Conservation (phyloP, 2,888 invertebrate genomes). For the Lasioglossum calceatum region DNA sequence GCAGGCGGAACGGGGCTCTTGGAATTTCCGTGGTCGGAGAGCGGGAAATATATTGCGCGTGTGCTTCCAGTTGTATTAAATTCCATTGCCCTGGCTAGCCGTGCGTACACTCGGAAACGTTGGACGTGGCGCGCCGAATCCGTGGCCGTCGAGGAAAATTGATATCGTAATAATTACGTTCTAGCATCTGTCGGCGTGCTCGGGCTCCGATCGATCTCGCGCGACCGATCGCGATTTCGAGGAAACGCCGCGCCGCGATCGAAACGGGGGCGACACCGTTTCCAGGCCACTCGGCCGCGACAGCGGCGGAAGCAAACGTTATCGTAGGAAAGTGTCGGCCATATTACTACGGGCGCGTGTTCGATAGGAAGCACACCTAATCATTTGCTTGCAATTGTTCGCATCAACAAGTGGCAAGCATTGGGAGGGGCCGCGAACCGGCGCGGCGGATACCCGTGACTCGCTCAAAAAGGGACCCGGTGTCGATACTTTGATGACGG, state of each 20-base stretch:
- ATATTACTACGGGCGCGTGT: slow-evolving; percentile 49
- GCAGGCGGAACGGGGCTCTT: not conserved
- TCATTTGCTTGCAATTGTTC: slow-evolving; percentile 60
- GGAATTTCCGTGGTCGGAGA: slow-evolving; percentile 15
- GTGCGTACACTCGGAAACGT: not conserved
- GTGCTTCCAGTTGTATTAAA: slow-evolving; percentile 23
- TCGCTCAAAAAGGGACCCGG: slow-evolving; percentile 48
- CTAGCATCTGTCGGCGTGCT: not conserved
- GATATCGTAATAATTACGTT: slow-evolving; percentile 10
- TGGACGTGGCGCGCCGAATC: not conserved
- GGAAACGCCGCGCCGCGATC: not conserved
- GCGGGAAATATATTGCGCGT: slow-evolving; percentile 1
- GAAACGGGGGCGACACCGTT: not conserved
- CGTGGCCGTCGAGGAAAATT: not conserved
- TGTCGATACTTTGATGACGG: slow-evolving; percentile 66
- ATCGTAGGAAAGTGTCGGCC: slow-evolving; percentile 41
- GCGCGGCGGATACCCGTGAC: slow-evolving; percentile 31
- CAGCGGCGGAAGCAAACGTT: slow-evolving; percentile 8
- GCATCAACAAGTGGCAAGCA: slow-evolving; percentile 70
- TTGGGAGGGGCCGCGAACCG: slow-evolving; percentile 20
- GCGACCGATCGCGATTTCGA: not conserved
- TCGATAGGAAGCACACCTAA: slow-evolving; percentile 53
- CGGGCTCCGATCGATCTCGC: not conserved
- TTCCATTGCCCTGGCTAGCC: slow-evolving; percentile 2
- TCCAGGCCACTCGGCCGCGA: not conserved